These are phyloP conservation scores for Acanthoscelides obtectus DNA, from an alignment of 2,888 invertebrate genomes.

Conservation along the genomic window DNA sequence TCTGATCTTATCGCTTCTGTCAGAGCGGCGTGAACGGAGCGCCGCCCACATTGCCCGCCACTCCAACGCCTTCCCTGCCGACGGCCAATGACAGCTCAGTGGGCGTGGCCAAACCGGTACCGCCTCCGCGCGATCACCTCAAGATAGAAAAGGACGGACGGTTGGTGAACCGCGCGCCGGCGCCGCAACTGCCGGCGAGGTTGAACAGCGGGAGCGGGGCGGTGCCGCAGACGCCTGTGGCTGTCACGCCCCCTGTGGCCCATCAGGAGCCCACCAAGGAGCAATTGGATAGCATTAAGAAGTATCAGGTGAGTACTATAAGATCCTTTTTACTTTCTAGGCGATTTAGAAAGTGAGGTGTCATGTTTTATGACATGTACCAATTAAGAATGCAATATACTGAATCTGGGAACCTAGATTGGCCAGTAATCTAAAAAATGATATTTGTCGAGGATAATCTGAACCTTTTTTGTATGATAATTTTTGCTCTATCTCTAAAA, in stretches of 20 bases:
- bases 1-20: too few relatives aligned
- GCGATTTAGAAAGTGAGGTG: not conserved
- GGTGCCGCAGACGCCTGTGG: constrained; percentile 18
- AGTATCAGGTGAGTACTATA: constrained; percentile 74
- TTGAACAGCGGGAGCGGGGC: constrained; percentile 49
- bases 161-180: constrained; percentile 60
- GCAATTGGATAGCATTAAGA: constrained; percentile 86
- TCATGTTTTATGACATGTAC: too few relatives aligned
- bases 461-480: too few relatives aligned
- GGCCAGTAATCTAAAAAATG: too few relatives aligned
- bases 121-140: constrained; percentile 62
- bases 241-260: constrained; percentile 39
- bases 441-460: too few relatives aligned
- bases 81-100: constrained; percentile 33
- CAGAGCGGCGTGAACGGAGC: constrained; percentile 41
- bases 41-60: constrained; percentile 45
- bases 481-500: too few relatives aligned
- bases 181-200: constrained; percentile 65
- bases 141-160: constrained; percentile 59
- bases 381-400: too few relatives aligned
- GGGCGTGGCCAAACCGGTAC: constrained; percentile 49
- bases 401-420: too few relatives aligned
- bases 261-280: constrained; percentile 71
- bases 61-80: constrained; percentile 40
- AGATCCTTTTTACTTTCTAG: too few relatives aligned